Evolutionary conservation across 2,797 vertebrate genomes (phyloP).

Genomic region (Phoebastria nigripes): DNA sequence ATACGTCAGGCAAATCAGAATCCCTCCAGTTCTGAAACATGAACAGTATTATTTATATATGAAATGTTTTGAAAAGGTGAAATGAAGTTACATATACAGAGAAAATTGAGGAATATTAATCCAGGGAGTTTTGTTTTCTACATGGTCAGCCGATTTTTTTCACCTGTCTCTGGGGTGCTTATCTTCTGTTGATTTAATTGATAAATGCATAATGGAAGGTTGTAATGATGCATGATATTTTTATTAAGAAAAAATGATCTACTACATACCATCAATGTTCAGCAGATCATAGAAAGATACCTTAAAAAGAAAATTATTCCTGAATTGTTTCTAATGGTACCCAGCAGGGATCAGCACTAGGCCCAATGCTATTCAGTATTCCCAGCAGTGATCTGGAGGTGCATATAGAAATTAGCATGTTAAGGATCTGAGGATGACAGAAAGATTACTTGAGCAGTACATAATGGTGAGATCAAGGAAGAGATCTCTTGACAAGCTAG

Average conservation of each 20-base stretch:
- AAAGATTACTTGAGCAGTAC: not conserved
- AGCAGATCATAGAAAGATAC: not conserved
- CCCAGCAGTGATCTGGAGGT: not conserved
- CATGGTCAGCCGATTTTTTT: not conserved
- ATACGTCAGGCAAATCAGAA: not conserved
- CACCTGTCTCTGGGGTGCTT: not conserved
- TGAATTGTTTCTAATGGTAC: not conserved
- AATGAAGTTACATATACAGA: not conserved
- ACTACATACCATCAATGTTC: not conserved
- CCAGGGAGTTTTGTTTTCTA: not conserved
- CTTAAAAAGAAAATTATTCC: not conserved
- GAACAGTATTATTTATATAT: not conserved
- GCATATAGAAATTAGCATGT: not conserved
- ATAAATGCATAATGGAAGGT: not conserved
- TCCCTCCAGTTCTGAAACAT: not conserved
- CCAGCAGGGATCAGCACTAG: not conserved
- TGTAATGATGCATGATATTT: not conserved
- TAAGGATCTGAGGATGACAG: not conserved
- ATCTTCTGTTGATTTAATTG: not conserved
- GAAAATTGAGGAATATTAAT: not conserved
- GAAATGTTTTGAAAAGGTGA: not conserved
- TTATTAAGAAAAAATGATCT: not conserved
- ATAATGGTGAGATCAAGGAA: not conserved
- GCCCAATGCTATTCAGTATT: not conserved
- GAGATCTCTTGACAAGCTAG: not conserved